phyloP scores from a whole-genome alignment of 2,888 invertebrate genomes.

The Calameuta pallipes region DNA sequence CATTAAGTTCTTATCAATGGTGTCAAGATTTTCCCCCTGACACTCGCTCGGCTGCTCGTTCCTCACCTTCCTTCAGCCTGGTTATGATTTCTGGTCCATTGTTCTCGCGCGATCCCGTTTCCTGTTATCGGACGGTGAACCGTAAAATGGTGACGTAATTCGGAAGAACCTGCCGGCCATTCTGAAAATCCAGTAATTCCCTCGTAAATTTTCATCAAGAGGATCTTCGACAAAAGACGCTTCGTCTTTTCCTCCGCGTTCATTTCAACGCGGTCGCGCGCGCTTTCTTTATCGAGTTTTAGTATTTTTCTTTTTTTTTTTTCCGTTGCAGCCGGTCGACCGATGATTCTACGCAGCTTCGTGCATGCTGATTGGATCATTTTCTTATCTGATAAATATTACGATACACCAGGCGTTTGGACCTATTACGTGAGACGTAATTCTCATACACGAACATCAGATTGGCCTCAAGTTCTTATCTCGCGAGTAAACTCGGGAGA shows the following conservation, averaged over 20 bases:
- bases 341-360: too few species aligned
- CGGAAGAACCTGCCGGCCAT: not conserved
- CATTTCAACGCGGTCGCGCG: not conserved
- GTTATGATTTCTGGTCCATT: conserved; percentile 22
- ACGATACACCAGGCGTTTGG: too few species aligned
- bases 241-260: not conserved
- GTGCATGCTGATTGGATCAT: too few species aligned
- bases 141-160: not conserved
- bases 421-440: not conserved
- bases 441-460: not conserved
- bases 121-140: conserved; percentile 29
- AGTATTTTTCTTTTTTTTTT: conserved; percentile 9
- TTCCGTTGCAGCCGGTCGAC: not conserved
- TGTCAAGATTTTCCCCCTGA: conserved; percentile 33
- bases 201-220: conserved; percentile 22
- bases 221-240: conserved; percentile 9
- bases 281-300: conserved; percentile 10
- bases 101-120: conserved; percentile 30
- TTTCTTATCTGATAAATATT: too few species aligned
- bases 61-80: conserved; percentile 4
- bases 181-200: not conserved
- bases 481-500: not conserved
- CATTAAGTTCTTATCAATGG: conserved; percentile 42
- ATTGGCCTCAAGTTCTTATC: not conserved
- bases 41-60: conserved; percentile 23